Evolutionary conservation across 2,797 vertebrate genomes (phyloP).

Genomic region (Gadopsis bispinosus): DNA sequence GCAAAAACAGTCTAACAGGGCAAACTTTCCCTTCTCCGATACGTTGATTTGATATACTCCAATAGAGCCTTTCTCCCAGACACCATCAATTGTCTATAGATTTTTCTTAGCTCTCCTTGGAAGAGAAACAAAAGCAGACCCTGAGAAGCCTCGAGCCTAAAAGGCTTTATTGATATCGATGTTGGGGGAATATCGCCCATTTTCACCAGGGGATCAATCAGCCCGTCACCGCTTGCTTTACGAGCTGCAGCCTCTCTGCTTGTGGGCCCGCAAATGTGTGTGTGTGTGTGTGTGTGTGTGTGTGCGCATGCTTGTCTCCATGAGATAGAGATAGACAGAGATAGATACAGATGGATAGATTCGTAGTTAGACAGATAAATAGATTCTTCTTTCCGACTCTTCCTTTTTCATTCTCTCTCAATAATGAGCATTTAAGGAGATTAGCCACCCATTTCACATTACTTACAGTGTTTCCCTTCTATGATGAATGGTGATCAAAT

Average conservation of each 20-base stretch:
- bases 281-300: conserved; percentile 17
- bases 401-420: not conserved
- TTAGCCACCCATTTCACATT: conserved; percentile 17
- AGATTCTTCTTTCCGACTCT: conserved; percentile 2
- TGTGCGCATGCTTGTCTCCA: conserved; percentile 4
- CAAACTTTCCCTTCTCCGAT: conserved; percentile 85
- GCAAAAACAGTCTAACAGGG: conserved; percentile 87
- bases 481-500: conserved; percentile 9
- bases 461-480: conserved; percentile 9
- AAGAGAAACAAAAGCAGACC: conserved; percentile 88
- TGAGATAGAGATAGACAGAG: conserved; percentile 11
- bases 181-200: conserved; percentile 86
- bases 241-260: conserved; percentile 72
- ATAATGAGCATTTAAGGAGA: not conserved
- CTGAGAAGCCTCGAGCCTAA: conserved; percentile 85
- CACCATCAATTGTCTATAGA: conserved; percentile 90
- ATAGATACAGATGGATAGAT: conserved; percentile 29
- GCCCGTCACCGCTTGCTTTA: conserved; percentile 82
- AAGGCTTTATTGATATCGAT: conserved; percentile 89
- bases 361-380: conserved; percentile 8
- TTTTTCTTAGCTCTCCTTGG: conserved; percentile 85
- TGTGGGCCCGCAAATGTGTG: conserved; percentile 55
- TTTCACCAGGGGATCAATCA: conserved; percentile 88
- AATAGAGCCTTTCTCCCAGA: conserved; percentile 88
- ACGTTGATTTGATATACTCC: conserved; percentile 89